Percentiles rank a stretch among this genome's conserved stretches.
Conservation (phyloP, 1,140 invertebrate genomes). For the Trichonephila clavata region DNA sequence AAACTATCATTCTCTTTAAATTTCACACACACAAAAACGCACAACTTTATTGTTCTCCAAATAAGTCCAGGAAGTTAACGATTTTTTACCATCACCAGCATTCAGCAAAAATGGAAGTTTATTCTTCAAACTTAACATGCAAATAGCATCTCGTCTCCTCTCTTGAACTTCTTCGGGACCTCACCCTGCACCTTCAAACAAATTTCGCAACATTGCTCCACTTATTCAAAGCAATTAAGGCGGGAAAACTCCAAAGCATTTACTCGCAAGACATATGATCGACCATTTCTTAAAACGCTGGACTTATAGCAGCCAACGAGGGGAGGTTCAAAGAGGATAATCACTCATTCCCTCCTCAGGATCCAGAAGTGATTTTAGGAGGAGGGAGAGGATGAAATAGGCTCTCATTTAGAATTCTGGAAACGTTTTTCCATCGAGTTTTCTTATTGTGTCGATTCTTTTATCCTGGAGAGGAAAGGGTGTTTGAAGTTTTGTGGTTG, state of each 20-base stretch:
- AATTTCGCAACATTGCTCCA: not conserved
- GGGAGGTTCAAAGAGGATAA: not conserved
- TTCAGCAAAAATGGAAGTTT: not conserved
- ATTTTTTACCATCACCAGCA: not conserved
- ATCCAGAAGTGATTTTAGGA: slow-evolving; percentile 22
- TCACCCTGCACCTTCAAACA: too few relatives aligned
- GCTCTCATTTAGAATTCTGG: slow-evolving; percentile 29
- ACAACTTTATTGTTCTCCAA: too few relatives aligned
- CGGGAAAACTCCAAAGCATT: not conserved
- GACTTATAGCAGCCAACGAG: not conserved
- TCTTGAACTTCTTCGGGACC: not conserved
- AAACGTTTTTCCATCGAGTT: slow-evolving; percentile 38
- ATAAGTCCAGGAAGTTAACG: too few relatives aligned
- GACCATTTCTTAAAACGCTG: not conserved
- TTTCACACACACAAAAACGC: too few relatives aligned
- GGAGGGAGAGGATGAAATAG: not conserved
- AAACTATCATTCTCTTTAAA: too few relatives aligned
- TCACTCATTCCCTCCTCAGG: slow-evolving; percentile 28
- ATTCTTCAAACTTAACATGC: not conserved
- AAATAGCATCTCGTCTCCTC: not conserved
- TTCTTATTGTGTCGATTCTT: slow-evolving; percentile 45
- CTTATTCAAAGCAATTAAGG: not conserved
- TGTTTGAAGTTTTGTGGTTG: not conserved
- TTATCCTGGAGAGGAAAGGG: not conserved
- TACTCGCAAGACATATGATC: slow-evolving; percentile 4